Conservation (phyloP, 2,888 invertebrate genomes). For the Apodemia hepburni region DNA sequence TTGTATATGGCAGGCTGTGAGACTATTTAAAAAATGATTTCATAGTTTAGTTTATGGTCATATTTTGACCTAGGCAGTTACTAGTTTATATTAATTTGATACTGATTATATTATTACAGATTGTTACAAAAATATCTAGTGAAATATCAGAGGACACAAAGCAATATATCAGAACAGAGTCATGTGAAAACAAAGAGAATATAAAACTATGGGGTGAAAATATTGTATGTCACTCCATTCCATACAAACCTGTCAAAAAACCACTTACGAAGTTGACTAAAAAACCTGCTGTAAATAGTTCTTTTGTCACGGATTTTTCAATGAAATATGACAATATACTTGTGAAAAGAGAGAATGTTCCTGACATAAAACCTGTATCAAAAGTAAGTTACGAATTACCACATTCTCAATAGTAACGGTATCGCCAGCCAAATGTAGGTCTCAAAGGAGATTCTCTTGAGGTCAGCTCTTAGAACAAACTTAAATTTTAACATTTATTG, state of each 20-base stretch:
- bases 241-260: slow-evolving; percentile 58
- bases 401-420: no score
- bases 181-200: slow-evolving; percentile 48
- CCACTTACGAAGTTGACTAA: slow-evolving; percentile 57
- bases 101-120: slow-evolving; percentile 40
- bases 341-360: slow-evolving; percentile 34
- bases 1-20: no score
- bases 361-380: slow-evolving; percentile 39
- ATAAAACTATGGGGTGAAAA: slow-evolving; percentile 68
- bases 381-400: slow-evolving; percentile 42
- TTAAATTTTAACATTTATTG: no score
- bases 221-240: slow-evolving; percentile 61
- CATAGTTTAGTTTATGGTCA: no score
- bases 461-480: no score
- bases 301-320: slow-evolving; percentile 68
- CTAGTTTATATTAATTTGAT: no score
- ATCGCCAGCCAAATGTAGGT: no score
- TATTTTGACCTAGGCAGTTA: no score
- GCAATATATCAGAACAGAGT: slow-evolving; percentile 59
- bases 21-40: no score
- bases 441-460: no score
- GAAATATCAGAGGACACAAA: slow-evolving; percentile 70
- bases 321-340: slow-evolving; percentile 60
- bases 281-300: slow-evolving; percentile 55
- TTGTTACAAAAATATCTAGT: slow-evolving; percentile 66